A percentile compares a stretch with the other conserved stretches of the same genome.
These are phyloP conservation scores for Cryptomyrus ogoouensis DNA, from an alignment of 2,113 vertebrate genomes.

Conservation along the genomic window DNA sequence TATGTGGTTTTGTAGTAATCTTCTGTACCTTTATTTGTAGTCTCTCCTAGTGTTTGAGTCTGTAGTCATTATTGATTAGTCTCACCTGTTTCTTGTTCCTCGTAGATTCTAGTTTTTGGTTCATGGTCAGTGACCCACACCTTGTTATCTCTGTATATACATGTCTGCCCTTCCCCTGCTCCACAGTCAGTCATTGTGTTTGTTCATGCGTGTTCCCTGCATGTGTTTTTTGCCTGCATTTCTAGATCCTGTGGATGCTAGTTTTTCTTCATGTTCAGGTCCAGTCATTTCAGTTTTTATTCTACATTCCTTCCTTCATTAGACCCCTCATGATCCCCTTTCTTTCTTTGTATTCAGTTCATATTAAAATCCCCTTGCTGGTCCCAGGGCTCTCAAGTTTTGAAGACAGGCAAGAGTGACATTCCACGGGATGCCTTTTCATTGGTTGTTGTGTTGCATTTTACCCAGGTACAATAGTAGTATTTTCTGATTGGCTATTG, in stretches of 20 bases:
- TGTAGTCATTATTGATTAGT: neutral
- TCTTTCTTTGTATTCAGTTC: neutral
- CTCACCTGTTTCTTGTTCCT: neutral
- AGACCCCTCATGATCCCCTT: neutral
- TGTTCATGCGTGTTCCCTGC: neutral
- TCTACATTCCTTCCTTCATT: neutral
- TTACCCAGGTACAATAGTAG: too few relatives aligned
- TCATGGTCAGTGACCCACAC: neutral
- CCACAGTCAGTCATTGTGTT: neutral
- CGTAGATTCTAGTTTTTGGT: neutral
- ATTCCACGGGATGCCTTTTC: too few relatives aligned
- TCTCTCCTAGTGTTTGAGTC: neutral
- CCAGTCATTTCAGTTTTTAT: neutral
- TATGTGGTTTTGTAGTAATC: neutral
- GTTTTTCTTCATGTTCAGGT: neutral
- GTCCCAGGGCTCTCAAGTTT: too few relatives aligned
- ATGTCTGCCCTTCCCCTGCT: neutral
- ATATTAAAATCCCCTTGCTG: neutral
- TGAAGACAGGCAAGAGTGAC: too few relatives aligned
- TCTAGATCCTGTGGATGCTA: neutral
- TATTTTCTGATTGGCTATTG: too few relatives aligned
- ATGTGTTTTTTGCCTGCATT: neutral
- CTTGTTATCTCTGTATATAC: neutral
- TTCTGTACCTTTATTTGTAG: neutral
- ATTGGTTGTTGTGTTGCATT: too few relatives aligned